Evolutionary conservation across 1,140 invertebrate genomes (phyloP).

Genomic region (Rhynchophorus ferrugineus): DNA sequence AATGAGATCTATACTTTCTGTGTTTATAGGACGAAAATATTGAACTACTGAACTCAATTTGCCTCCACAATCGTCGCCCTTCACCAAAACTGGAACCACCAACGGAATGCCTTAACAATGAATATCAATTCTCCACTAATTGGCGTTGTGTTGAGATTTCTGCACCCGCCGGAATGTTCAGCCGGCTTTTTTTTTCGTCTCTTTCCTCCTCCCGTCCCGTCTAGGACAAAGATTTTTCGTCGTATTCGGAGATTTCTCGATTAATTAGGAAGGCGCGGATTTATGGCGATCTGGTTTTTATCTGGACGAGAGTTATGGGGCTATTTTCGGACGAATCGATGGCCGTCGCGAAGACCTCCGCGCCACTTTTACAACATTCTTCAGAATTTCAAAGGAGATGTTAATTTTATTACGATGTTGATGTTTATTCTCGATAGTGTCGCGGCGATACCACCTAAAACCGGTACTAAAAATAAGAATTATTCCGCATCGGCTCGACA

Average conservation of each 20-base stretch:
- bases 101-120: constrained; percentile 17
- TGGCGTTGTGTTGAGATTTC: constrained; percentile 15
- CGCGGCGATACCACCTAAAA: no score
- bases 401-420: neutral
- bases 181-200: constrained; percentile 4
- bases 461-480: no score
- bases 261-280: constrained; percentile 18
- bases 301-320: constrained; percentile 18
- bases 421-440: no score
- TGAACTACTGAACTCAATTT: no score
- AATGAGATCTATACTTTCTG: no score
- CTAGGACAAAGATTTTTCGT: constrained; percentile 10
- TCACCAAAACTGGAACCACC: neutral
- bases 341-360: no score
- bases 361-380: neutral
- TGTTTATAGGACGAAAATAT: no score
- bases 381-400: neutral
- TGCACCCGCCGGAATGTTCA: constrained; percentile 12
- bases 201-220: constrained; percentile 8
- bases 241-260: constrained; percentile 16
- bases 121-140: constrained; percentile 28
- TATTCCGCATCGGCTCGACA: no score
- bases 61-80: no score
- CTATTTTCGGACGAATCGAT: constrained; percentile 2
- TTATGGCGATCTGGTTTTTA: constrained; percentile 24